These are phyloP conservation scores for Teleogryllus occipitalis DNA, from an alignment of 1,140 invertebrate species.

Conservation along the genomic window DNA sequence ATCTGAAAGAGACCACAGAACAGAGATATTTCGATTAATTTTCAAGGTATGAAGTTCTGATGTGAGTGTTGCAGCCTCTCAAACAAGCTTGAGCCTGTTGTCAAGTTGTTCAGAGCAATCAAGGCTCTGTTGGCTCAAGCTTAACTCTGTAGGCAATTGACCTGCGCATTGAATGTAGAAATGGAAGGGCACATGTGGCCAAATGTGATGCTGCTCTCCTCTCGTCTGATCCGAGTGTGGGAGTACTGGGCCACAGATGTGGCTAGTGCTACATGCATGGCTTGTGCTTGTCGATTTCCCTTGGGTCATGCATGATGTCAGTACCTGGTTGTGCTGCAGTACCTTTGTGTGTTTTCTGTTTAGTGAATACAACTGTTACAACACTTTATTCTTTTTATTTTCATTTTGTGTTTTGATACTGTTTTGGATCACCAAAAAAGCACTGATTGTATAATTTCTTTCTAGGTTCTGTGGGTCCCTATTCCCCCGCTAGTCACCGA, in stretches of 20 bases:
- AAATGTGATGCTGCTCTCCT: not conserved
- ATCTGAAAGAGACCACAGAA: too few species aligned
- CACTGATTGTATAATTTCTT: conserved; percentile 28
- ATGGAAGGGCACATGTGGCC: too few species aligned
- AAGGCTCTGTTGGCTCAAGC: too few species aligned
- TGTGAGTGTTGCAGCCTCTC: too few species aligned
- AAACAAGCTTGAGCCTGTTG: too few species aligned
- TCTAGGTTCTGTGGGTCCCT: conserved; percentile 42
- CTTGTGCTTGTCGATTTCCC: not conserved
- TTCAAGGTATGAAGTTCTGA: too few species aligned
- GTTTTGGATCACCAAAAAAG: conserved; percentile 27
- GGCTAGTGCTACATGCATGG: not conserved
- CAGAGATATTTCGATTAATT: too few species aligned
- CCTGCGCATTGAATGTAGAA: too few species aligned
- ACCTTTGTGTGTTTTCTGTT: not conserved
- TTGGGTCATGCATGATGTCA: not conserved
- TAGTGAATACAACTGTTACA: not conserved
- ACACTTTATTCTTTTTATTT: not conserved
- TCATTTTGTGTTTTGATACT: conserved; percentile 34
- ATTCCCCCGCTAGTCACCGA: conserved; percentile 41
- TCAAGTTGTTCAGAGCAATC: too few species aligned
- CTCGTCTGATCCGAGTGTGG: not conserved
- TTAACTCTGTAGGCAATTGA: too few species aligned
- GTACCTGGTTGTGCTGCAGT: not conserved
- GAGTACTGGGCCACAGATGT: not conserved